These are phyloP conservation scores for Circaetus cinerascens DNA, from an alignment of 2,113 vertebrate species.

Conservation along the genomic window DNA sequence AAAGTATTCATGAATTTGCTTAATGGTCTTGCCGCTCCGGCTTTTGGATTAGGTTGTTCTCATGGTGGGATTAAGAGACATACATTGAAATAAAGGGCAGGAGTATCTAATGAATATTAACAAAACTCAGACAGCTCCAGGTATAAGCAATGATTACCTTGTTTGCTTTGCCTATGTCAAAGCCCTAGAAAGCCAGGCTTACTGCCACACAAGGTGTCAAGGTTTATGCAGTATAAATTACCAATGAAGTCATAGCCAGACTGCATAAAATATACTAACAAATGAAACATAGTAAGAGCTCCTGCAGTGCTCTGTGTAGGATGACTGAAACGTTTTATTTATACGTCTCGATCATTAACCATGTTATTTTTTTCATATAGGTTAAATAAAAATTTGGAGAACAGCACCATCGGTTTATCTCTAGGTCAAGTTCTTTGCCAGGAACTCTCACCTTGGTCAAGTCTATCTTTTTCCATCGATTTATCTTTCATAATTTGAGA, in stretches of 20 bases:
- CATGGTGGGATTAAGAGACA: conserved; percentile 26
- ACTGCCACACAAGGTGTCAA: neutral
- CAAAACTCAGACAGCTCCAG: neutral
- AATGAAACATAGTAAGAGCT: neutral
- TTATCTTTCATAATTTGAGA: neutral
- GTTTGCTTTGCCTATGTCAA: neutral
- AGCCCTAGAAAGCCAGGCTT: neutral
- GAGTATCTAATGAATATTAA: conserved; percentile 32
- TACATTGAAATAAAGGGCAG: neutral
- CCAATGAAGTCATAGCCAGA: neutral
- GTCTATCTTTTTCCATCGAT: rapidly evolving
- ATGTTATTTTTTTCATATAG: neutral
- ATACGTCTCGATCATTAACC: neutral
- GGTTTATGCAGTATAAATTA: neutral
- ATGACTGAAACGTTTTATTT: neutral
- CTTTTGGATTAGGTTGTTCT: conserved; percentile 8
- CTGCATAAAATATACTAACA: neutral
- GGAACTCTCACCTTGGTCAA: neutral
- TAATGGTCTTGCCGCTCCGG: neutral
- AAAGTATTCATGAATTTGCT: conserved; percentile 51
- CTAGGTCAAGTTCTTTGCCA: neutral
- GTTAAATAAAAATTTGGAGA: neutral
- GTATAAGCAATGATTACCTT: neutral
- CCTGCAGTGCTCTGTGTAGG: neutral
- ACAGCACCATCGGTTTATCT: neutral